Evolutionary conservation across 2,888 invertebrate species (phyloP).

Genomic region (Pseudanteris insignis): DNA sequence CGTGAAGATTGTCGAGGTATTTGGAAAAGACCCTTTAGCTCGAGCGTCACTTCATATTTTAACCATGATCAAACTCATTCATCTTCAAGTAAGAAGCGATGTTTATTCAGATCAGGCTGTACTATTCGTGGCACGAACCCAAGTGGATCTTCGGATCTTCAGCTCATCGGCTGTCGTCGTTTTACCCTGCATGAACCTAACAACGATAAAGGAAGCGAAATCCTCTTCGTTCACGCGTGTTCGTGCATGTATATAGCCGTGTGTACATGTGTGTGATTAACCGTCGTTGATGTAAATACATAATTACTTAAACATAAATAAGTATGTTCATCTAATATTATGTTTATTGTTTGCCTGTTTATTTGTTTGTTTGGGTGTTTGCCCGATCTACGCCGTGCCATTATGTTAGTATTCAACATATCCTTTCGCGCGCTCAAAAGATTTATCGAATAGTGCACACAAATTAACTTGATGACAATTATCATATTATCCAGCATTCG

Average conservation of each 20-base stretch:
- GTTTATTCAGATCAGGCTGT: conserved; percentile 14
- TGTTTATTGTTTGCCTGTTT: conserved; percentile 24
- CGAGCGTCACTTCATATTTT: background rate
- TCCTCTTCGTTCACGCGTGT: conserved; percentile 1
- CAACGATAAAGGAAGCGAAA: conserved; percentile 10
- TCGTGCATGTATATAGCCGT: conserved; percentile 31
- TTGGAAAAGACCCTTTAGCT: no score
- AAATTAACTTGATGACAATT: no score
- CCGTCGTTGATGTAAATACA: conserved; percentile 29
- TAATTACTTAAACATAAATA: conserved; percentile 1
- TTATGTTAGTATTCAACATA: no score
- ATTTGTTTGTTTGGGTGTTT: conserved; percentile 30
- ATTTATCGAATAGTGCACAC: no score
- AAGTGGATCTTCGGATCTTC: conserved; percentile 14
- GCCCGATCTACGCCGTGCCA: conserved; percentile 22
- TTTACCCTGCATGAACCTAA: conserved; percentile 20
- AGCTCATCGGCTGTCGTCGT: conserved; percentile 6
- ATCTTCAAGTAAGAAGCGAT: conserved; percentile 10
- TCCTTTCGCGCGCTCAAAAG: no score
- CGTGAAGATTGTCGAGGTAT: no score
- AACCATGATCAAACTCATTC: conserved; percentile 2
- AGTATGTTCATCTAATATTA: conserved; percentile 6
- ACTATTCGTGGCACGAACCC: conserved; percentile 27
- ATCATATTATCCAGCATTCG: no score
- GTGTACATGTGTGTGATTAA: conserved; percentile 14